phyloP scores from a whole-genome alignment of 2,888 invertebrate genomes.

The Luperina testacea region DNA sequence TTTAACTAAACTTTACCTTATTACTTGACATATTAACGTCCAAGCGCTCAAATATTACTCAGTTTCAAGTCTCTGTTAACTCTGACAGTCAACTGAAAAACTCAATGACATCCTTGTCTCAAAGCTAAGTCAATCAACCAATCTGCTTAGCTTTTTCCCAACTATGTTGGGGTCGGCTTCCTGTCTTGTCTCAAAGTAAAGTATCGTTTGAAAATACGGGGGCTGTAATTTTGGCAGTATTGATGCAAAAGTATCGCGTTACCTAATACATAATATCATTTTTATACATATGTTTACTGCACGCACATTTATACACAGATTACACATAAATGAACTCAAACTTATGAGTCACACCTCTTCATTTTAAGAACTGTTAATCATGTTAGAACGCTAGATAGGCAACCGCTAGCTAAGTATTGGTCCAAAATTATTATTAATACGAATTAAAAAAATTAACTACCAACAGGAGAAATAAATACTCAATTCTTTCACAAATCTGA shows the following conservation, averaged over 20 bases:
- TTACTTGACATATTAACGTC: neutral
- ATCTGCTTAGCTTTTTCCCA: neutral
- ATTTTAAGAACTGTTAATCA: conserved; percentile 29
- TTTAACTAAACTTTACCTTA: neutral
- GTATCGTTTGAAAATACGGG: neutral
- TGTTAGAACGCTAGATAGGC: conserved; percentile 37
- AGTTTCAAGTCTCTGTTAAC: neutral
- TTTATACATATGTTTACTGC: conserved; percentile 40
- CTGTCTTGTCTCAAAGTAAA: neutral
- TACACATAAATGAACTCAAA: conserved; percentile 23
- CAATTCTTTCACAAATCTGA: neutral
- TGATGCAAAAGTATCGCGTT: conserved; percentile 26
- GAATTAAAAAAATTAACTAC: conserved; percentile 7
- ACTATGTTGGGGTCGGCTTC: neutral
- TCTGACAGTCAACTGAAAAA: neutral
- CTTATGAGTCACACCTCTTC: conserved; percentile 46
- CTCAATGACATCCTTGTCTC: neutral
- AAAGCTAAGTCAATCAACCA: neutral
- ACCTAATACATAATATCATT: conserved; percentile 16
- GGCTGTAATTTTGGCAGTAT: neutral
- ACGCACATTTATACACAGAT: conserved; percentile 46
- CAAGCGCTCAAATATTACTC: neutral
- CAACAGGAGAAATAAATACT: neutral
- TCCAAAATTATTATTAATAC: conserved; percentile 27
- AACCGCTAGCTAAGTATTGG: conserved; percentile 48